phyloP scores from a whole-genome alignment of 2,113 vertebrate genomes.

The Spea bombifrons region DNA sequence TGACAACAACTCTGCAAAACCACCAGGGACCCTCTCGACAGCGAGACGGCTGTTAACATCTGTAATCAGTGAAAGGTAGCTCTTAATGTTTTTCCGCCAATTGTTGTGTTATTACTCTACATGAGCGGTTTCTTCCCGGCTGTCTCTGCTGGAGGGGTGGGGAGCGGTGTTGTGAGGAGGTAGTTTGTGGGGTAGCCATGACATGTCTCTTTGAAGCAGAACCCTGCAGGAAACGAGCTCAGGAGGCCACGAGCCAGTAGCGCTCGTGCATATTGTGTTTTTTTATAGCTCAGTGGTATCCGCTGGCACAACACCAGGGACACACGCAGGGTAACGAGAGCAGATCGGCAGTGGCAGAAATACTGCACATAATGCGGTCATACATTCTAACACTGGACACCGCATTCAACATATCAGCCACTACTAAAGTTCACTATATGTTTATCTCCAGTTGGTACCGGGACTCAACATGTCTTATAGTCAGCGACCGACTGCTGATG shows the following conservation, averaged over 20 bases:
- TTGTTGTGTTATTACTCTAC: neutral
- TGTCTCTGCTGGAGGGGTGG: slow-evolving; percentile 2
- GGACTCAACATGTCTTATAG: too few species aligned
- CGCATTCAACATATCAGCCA: too few species aligned
- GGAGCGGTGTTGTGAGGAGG: neutral
- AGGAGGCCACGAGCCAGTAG: neutral
- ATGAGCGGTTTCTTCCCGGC: neutral
- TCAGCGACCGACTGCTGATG: too few species aligned
- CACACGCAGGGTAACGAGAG: slow-evolving; percentile 10
- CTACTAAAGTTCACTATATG: too few species aligned
- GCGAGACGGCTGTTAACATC: neutral
- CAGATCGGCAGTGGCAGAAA: neutral
- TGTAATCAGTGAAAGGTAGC: neutral
- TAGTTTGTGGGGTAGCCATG: neutral
- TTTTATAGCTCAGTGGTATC: neutral
- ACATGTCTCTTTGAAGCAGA: neutral
- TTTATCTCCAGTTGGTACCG: too few species aligned
- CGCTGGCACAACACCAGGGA: slow-evolving; percentile 20
- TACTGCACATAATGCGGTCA: slow-evolving; percentile 17
- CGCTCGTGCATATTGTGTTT: slow-evolving; percentile 15
- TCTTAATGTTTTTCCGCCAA: slow-evolving; percentile 1
- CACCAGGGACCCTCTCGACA: neutral
- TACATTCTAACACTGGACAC: neutral
- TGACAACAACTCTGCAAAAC: too few species aligned
- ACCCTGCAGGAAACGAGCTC: slow-evolving; percentile 8